Evolutionary conservation across 1,140 invertebrate species (phyloP), one percentile per base, ranked within the genome.

Genomic region (Manduca sexta): DNA sequence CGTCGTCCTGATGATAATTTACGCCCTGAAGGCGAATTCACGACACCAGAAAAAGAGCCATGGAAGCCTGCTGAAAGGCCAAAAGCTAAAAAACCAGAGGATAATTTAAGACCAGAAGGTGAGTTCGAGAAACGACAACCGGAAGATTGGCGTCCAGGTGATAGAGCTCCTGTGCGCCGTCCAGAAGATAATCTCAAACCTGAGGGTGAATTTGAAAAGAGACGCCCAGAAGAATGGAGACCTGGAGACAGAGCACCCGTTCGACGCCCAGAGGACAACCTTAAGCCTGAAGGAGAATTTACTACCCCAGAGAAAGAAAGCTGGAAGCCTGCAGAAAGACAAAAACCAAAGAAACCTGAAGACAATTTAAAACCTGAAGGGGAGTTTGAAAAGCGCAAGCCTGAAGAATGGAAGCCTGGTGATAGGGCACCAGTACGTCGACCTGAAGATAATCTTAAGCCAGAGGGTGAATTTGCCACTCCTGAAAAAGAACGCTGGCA

Each of bases 361-460:
- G 80, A 86, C 33, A 77, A 75, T 72, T 43, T 86, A 82, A 46
- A 87, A 89, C 70, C 79, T 64, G 55, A 89, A 69, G 90, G 90
- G 13, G 88, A 91, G 46, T 92, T 92, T 60, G 84, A 88, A 39
- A n/a, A n/a, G n/a, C n/a, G n/a, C n/a, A n/a, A n/a, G n/a, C n/a
- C n/a, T 73, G 70, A 40, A 80, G 69, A 86, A 58, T 88, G 85
- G 63, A 66, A 60, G 10, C 88, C 87, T 1, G 90, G 87, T 7
- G 91, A 92, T 51, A 76, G 90, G 52, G 85, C 74, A 66, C 46
- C 68, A 72, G 35, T 71, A 66, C 52, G 85, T 77, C 48, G 58
- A 50, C 89, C 87, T 11, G 81, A 74, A 69, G 90, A 92, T 62
- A 91, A 91, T 57, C 69, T 91, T 5, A 75, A 60, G 55, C 83